A percentile compares a stretch with the other conserved stretches of the same genome.
These are phyloP conservation scores for Tolmerus cingulatus DNA, from an alignment of 2,888 invertebrate genomes.

Conservation along the genomic window DNA sequence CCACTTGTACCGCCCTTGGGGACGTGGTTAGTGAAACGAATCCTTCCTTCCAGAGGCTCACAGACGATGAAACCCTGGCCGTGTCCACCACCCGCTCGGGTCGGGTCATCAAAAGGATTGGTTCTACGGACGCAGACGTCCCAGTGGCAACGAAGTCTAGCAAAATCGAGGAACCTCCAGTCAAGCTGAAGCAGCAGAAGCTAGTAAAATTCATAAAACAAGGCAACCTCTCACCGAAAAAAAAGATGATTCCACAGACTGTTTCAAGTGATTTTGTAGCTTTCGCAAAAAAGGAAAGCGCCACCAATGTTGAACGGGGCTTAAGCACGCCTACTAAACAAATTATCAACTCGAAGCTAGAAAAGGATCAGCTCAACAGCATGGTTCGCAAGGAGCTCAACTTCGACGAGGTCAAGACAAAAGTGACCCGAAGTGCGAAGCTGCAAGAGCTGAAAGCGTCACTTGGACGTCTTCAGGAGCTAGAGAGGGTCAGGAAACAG, in stretches of 20 bases:
- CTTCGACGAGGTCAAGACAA: slow-evolving; percentile 74
- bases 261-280: slow-evolving; percentile 30
- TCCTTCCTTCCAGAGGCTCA: background rate
- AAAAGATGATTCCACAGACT: slow-evolving; percentile 51
- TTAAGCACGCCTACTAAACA: slow-evolving; percentile 55
- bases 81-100: slow-evolving; percentile 56
- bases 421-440: slow-evolving; percentile 72
- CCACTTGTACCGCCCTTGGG: background rate
- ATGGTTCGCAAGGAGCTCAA: slow-evolving; percentile 69
- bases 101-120: slow-evolving; percentile 57
- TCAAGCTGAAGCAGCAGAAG: slow-evolving; percentile 56
- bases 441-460: slow-evolving; percentile 75
- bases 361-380: slow-evolving; percentile 63
- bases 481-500: slow-evolving; percentile 68
- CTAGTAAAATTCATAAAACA: slow-evolving; percentile 61
- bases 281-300: slow-evolving; percentile 55
- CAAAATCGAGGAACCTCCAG: slow-evolving; percentile 50
- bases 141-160: background rate
- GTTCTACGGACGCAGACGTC: slow-evolving; percentile 44
- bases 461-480: slow-evolving; percentile 72
- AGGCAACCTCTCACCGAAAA: slow-evolving; percentile 61
- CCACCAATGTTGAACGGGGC: slow-evolving; percentile 56
- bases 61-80: slow-evolving; percentile 43
- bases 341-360: slow-evolving; percentile 54
- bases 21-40: background rate